phyloP scores from a whole-genome alignment of 2,113 vertebrate genomes.

The Hirundichthys speculiger region DNA sequence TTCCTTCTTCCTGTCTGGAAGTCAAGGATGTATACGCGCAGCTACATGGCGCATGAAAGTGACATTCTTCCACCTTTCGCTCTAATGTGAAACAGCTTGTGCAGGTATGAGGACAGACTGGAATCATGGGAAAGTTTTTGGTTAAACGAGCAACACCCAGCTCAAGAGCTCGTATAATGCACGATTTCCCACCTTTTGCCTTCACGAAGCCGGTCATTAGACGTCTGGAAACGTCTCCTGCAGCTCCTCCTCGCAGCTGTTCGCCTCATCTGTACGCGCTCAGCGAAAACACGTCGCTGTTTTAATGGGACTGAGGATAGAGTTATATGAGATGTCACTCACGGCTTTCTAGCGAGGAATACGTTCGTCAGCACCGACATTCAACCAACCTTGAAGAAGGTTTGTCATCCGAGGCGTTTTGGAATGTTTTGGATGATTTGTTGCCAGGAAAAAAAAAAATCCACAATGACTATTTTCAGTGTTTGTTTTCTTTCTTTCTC shows the following conservation, averaged over 20 bases:
- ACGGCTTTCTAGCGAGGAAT: conserved; percentile 11
- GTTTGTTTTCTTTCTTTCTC: background rate
- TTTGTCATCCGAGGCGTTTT: conserved; percentile 24
- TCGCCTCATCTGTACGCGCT: conserved; percentile 14
- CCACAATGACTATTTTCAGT: background rate
- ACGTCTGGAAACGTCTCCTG: background rate
- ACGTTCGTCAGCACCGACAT: conserved; percentile 29
- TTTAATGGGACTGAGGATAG: conserved; percentile 46
- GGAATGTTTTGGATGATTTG: conserved; percentile 31
- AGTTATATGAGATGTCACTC: conserved; percentile 58
- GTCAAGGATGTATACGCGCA: conserved; percentile 19
- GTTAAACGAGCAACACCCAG: conserved; percentile 13
- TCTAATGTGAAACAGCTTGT: conserved; percentile 44
- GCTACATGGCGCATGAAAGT: background rate
- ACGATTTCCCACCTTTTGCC: conserved; percentile 6
- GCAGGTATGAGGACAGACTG: conserved; percentile 15
- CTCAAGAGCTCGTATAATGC: background rate
- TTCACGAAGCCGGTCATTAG: conserved; percentile 1
- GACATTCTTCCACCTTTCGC: background rate
- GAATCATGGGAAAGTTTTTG: background rate
- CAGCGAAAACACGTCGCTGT: conserved; percentile 25
- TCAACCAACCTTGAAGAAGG: conserved; percentile 20
- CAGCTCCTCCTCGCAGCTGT: conserved; percentile 16
- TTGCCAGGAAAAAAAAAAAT: conserved; percentile 11
- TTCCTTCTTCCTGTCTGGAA: conserved; percentile 7